Evolutionary conservation across 2,888 invertebrate species (phyloP).

Genomic region (Drosophila helvetica): DNA sequence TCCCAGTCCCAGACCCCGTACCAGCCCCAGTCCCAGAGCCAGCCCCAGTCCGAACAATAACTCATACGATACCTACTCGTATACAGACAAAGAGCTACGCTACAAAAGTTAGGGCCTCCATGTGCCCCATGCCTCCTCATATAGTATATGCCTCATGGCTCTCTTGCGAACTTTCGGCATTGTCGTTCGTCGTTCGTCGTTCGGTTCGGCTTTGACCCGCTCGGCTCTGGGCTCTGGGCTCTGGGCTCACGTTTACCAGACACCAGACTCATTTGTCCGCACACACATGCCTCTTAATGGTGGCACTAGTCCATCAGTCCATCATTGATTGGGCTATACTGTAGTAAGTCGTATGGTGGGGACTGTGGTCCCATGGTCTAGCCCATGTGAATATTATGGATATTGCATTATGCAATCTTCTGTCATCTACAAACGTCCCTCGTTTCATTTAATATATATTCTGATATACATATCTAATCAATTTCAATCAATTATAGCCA

Average conservation of each 20-base stretch:
- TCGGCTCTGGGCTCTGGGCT: too few species aligned
- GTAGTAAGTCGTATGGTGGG: background rate
- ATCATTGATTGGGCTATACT: background rate
- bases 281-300: slow-evolving; percentile 21
- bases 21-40: slow-evolving; percentile 23
- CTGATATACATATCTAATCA: too few species aligned
- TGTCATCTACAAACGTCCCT: too few species aligned
- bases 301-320: background rate
- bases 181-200: slow-evolving; percentile 25
- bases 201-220: background rate
- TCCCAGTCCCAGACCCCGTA: slow-evolving; percentile 31
- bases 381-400: too few species aligned
- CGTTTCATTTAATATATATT: too few species aligned
- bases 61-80: slow-evolving; percentile 25
- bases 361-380: background rate
- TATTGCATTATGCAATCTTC: too few species aligned
- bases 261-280: slow-evolving; percentile 47
- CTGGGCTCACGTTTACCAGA: background rate
- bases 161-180: slow-evolving; percentile 59
- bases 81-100: background rate
- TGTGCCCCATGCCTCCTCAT: background rate
- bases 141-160: background rate
- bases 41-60: slow-evolving; percentile 26
- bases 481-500: background rate
- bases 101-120: slow-evolving; percentile 1